phyloP scores from a whole-genome alignment of 2,797 vertebrate genomes.

The Geotrypetes seraphini region DNA sequence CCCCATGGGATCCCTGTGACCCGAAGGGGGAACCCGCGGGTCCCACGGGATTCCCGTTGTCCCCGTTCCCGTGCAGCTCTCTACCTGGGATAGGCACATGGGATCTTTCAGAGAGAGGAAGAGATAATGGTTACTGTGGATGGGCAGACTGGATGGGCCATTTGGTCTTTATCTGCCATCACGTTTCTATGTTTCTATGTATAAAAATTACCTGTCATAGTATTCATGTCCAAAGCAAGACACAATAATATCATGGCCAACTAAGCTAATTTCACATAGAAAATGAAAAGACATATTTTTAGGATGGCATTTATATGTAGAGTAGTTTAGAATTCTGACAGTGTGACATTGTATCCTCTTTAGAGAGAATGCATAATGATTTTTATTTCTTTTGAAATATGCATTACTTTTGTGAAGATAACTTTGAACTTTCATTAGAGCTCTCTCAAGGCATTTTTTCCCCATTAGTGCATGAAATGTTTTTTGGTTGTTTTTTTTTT shows the following conservation, averaged over 20 bases:
- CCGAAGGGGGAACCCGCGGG: too few species aligned
- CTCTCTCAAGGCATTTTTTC: slow-evolving; percentile 34
- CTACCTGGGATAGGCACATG: too few species aligned
- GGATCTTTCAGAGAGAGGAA: too few species aligned
- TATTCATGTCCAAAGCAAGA: slow-evolving; percentile 39
- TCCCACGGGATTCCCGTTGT: too few species aligned
- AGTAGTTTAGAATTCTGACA: slow-evolving; percentile 51
- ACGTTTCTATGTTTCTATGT: too few species aligned
- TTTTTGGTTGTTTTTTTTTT: slow-evolving; percentile 5
- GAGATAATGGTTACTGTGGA: too few species aligned
- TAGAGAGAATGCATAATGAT: slow-evolving; percentile 51
- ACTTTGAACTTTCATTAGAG: slow-evolving; percentile 53
- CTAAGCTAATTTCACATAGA: slow-evolving; percentile 56
- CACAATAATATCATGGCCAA: slow-evolving; percentile 45
- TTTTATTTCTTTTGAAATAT: slow-evolving; percentile 60
- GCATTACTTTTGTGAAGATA: slow-evolving; percentile 56
- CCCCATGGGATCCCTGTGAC: too few species aligned
- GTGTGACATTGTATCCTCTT: slow-evolving; percentile 50
- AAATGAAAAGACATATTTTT: slow-evolving; percentile 35
- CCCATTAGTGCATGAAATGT: slow-evolving; percentile 4
- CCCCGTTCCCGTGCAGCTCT: too few species aligned
- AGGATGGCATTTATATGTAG: slow-evolving; percentile 47
- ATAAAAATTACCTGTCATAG: slow-evolving; percentile 50
- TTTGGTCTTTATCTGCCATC: too few species aligned
- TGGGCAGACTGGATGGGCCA: too few species aligned